Conservation (phyloP, 2,113 vertebrate genomes). For the Chloropsis hardwickii region DNA sequence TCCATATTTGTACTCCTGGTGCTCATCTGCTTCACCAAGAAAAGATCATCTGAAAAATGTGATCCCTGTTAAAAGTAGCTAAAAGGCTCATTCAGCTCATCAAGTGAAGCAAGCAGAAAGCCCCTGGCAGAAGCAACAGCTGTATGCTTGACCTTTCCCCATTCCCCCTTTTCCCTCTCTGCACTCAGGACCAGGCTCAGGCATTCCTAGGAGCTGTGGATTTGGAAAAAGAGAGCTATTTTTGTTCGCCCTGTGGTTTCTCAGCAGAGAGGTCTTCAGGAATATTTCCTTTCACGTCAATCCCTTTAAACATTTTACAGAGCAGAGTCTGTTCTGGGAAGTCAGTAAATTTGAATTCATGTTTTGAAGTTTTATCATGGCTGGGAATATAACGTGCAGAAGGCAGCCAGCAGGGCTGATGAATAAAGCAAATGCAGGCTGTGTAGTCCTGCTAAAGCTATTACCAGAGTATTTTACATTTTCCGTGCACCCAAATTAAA, state of each 20-base stretch:
- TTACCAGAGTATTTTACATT: slow-evolving; percentile 38
- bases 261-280: not conserved
- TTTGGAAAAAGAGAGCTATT: slow-evolving; percentile 22
- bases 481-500: slow-evolving; percentile 40
- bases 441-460: slow-evolving; percentile 26
- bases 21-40: slow-evolving; percentile 34
- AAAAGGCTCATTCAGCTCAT: slow-evolving; percentile 1
- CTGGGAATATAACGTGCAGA: not conserved
- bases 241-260: slow-evolving; percentile 26
- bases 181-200: not conserved
- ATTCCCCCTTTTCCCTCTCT: not conserved
- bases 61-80: not conserved
- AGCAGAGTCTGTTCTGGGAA: not conserved
- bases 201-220: not conserved
- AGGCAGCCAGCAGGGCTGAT: not conserved
- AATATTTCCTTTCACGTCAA: slow-evolving; percentile 28
- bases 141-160: slow-evolving; percentile 27
- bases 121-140: slow-evolving; percentile 5
- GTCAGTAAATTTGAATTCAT: not conserved
- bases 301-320: not conserved
- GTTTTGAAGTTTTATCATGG: not conserved
- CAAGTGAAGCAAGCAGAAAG: not conserved
- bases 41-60: slow-evolving; percentile 17
- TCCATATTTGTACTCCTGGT: not conserved
- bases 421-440: not conserved